Evolutionary conservation across 1,140 invertebrate species (phyloP).

Genomic region (Paraescarpia echinospica): DNA sequence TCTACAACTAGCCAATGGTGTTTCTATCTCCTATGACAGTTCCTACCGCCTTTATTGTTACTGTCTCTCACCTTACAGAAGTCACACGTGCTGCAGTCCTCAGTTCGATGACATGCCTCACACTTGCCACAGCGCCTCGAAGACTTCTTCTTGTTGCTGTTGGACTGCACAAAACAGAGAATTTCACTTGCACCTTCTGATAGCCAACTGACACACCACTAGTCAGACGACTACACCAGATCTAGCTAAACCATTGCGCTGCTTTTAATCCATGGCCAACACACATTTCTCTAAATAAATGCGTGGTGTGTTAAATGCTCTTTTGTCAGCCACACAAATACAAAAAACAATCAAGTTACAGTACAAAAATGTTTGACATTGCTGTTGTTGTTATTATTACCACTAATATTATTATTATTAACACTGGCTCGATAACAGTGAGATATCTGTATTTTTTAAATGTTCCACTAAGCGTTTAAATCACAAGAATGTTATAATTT

Average conservation of each 20-base stretch:
- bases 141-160: conserved; percentile 43
- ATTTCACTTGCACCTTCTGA: not conserved
- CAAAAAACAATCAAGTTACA: too few relatives aligned
- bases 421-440: too few relatives aligned
- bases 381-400: not conserved
- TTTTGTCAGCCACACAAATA: not conserved
- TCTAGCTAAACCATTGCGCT: too few relatives aligned
- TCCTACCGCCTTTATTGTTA: not conserved
- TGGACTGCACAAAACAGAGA: not conserved
- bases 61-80: conserved; percentile 65
- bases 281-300: too few relatives aligned
- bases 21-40: not conserved
- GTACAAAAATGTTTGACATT: not conserved
- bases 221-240: too few relatives aligned
- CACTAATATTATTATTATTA: not conserved
- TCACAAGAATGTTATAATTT: too few relatives aligned
- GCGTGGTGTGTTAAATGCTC: not conserved
- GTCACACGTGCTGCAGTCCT: conserved; percentile 86
- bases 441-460: not conserved
- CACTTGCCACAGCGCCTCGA: conserved; percentile 76
- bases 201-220: too few relatives aligned
- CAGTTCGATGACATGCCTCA: conserved; percentile 74
- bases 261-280: too few relatives aligned
- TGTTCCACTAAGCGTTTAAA: not conserved
- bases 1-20: not conserved